Evolutionary conservation across 2,888 invertebrate species (phyloP).

Genomic region (Microplitis manilae): DNA sequence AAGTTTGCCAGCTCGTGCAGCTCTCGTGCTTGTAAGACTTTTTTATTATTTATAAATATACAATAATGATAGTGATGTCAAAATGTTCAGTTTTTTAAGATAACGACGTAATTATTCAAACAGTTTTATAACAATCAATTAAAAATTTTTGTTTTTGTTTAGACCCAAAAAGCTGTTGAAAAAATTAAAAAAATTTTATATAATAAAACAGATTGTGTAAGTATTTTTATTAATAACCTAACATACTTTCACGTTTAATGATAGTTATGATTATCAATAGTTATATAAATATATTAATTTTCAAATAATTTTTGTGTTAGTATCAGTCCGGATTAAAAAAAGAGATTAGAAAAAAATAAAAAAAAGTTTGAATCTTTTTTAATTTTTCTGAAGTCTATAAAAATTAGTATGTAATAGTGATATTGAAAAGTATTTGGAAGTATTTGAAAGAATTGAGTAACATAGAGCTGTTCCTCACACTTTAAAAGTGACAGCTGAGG

Average conservation of each 20-base stretch:
- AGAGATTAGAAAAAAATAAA: too few species aligned
- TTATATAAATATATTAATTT: background rate
- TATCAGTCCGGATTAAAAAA: too few species aligned
- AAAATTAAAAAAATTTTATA: slow-evolving; percentile 87
- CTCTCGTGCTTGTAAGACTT: slow-evolving; percentile 79
- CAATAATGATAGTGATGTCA: background rate
- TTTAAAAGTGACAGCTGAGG: too few species aligned
- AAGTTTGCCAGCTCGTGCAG: slow-evolving; percentile 86
- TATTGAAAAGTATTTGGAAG: too few species aligned
- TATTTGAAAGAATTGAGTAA: too few species aligned
- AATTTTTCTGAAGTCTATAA: too few species aligned
- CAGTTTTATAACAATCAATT: background rate
- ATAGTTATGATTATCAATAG: slow-evolving; percentile 9
- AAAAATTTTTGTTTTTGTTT: slow-evolving; percentile 62
- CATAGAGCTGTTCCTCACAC: too few species aligned
- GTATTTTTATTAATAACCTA: slow-evolving; percentile 56
- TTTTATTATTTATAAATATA: background rate
- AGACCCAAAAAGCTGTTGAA: slow-evolving; percentile 87
- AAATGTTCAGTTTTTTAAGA: background rate
- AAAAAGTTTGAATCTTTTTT: too few species aligned
- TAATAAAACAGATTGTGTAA: slow-evolving; percentile 82
- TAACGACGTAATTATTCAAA: background rate
- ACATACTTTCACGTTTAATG: background rate
- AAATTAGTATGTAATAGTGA: too few species aligned
- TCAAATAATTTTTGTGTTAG: too few species aligned